Conservation (phyloP, 1,140 invertebrate genomes). For the Drosophila lowei region DNA sequence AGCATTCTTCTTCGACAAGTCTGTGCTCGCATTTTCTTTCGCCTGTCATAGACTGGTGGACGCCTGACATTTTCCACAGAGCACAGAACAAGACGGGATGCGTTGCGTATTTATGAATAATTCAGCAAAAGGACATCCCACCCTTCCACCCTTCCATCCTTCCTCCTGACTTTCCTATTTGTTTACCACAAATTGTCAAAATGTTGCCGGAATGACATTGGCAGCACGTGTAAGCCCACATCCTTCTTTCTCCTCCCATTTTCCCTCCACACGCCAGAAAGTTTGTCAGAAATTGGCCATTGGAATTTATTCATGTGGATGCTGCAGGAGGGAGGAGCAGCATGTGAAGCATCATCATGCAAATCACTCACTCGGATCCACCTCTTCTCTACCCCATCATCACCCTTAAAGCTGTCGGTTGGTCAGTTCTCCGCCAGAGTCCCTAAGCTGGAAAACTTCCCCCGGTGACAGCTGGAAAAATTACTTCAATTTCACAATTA, state of each 20-base stretch:
- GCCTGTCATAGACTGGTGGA: constrained; percentile 32
- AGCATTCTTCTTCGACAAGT: constrained; percentile 7
- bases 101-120: constrained; percentile 62
- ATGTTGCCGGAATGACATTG: constrained; percentile 38
- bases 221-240: constrained; percentile 48
- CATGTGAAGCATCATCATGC: constrained; percentile 36
- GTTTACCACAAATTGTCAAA: constrained; percentile 53
- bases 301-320: constrained; percentile 50
- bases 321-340: neutral
- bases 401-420: constrained; percentile 23
- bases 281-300: constrained; percentile 45
- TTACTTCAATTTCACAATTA: constrained; percentile 61
- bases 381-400: constrained; percentile 10
- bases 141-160: constrained; percentile 13
- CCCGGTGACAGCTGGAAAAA: constrained; percentile 50
- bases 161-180: constrained; percentile 15
- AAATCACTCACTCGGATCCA: constrained; percentile 24
- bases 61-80: constrained; percentile 9
- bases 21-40: constrained; percentile 18
- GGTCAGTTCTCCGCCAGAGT: constrained; percentile 15
- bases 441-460: constrained; percentile 23
- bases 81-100: constrained; percentile 32
- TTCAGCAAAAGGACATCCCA: constrained; percentile 32
- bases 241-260: neutral
- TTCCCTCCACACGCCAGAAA: constrained; percentile 17